A percentile compares a stretch with the other conserved stretches of the same genome.
Conservation (phyloP, 2,113 vertebrate species). For the Tautogolabrus adspersus region DNA sequence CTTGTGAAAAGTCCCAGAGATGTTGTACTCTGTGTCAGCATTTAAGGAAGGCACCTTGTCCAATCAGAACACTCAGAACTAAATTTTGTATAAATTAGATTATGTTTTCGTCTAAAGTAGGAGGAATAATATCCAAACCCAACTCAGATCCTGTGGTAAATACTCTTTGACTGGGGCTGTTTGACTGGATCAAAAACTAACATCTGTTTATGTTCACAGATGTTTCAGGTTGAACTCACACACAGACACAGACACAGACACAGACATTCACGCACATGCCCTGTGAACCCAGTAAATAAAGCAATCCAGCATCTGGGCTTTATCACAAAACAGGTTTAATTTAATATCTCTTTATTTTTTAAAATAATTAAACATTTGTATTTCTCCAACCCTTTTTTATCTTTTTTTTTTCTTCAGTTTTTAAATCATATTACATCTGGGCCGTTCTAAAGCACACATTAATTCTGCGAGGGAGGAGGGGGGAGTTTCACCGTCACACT, state of each 20-base stretch:
- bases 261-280: background rate
- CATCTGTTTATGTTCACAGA: background rate
- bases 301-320: conserved; percentile 66
- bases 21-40: too few species aligned
- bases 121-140: too few species aligned
- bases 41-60: too few species aligned
- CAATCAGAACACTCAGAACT: too few species aligned
- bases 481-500: conserved; percentile 51
- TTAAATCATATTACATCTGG: conserved; percentile 76
- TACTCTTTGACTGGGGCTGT: background rate
- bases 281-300: conserved; percentile 48
- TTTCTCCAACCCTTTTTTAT: conserved; percentile 83
- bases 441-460: conserved; percentile 81
- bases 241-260: background rate
- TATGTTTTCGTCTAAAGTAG: too few species aligned
- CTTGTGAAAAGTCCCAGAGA: too few species aligned
- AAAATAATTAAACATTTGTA: conserved; percentile 90
- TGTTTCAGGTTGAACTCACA: too few species aligned
- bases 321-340: conserved; percentile 89
- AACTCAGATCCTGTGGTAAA: too few species aligned
- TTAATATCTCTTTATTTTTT: conserved; percentile 90
- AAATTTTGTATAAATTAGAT: too few species aligned
- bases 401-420: conserved; percentile 63
- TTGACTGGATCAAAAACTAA: background rate
- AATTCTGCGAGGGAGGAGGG: conserved; percentile 64